A percentile compares a stretch with the other conserved stretches of the same genome.
Conservation (phyloP, 2,888 invertebrate genomes). For the Hypselothyrea guttata region DNA sequence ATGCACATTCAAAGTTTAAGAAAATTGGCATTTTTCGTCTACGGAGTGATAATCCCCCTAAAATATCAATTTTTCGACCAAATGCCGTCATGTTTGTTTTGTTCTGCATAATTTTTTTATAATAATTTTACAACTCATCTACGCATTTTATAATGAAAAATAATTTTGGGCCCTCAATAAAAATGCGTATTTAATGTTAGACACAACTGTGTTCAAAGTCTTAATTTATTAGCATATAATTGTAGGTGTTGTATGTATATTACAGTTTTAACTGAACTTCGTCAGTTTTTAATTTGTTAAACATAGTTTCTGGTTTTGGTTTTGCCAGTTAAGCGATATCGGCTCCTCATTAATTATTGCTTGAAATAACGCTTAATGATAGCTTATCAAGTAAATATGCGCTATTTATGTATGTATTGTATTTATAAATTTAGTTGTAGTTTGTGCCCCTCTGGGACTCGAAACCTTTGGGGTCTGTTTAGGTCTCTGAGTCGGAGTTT, state of each 20-base stretch:
- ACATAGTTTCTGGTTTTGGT: conserved; percentile 19
- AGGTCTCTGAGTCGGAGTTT: background rate
- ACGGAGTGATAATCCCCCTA: too few species aligned
- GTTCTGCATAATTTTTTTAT: too few species aligned
- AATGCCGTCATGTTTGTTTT: too few species aligned
- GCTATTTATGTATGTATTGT: conserved; percentile 1
- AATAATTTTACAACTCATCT: too few species aligned
- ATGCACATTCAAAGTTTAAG: too few species aligned
- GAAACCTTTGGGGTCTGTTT: conserved; percentile 9
- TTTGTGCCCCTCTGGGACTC: conserved; percentile 43
- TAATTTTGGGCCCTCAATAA: too few species aligned
- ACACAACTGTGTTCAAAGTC: conserved; percentile 25
- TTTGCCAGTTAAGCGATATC: conserved; percentile 11
- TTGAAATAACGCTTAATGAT: too few species aligned
- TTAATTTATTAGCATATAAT: conserved; percentile 47
- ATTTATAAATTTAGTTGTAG: conserved; percentile 47
- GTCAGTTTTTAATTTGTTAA: conserved; percentile 1
- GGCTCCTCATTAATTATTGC: conserved; percentile 34
- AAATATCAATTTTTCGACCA: too few species aligned
- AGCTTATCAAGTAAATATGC: background rate
- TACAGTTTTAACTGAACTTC: conserved; percentile 15
- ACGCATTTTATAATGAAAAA: too few species aligned
- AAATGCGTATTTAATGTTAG: conserved; percentile 7
- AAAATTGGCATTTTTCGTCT: too few species aligned
- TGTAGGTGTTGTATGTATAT: conserved; percentile 7